phyloP scores from a whole-genome alignment of 2,888 invertebrate species.

The Cheilosia variabilis region DNA sequence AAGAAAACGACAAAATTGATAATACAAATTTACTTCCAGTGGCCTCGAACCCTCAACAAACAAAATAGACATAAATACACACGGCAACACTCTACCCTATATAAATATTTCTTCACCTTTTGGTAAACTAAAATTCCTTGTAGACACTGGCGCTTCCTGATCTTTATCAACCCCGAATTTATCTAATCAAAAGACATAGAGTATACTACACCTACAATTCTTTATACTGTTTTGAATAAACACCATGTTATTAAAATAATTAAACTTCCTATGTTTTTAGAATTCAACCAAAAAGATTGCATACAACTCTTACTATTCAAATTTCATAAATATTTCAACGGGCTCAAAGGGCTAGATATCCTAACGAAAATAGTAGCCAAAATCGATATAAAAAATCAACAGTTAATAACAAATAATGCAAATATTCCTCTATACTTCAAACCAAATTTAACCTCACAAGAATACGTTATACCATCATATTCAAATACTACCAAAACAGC shows the following conservation, averaged over 20 bases:
- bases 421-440: constrained; percentile 13
- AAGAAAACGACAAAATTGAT: no score
- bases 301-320: not conserved
- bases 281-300: constrained; percentile 8
- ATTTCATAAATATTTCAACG: constrained; percentile 15
- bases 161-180: constrained; percentile 34
- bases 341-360: not conserved
- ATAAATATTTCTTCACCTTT: no score
- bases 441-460: constrained; percentile 6
- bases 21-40: constrained; percentile 43
- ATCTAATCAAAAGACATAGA: constrained; percentile 1
- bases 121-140: no score
- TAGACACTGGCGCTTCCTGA: no score
- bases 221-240: not conserved
- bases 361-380: constrained; percentile 14
- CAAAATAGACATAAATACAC: no score
- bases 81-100: no score
- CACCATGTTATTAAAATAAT: not conserved
- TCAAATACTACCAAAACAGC: constrained; percentile 3
- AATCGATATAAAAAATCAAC: constrained; percentile 18
- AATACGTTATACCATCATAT: constrained; percentile 1
- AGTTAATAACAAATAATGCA: constrained; percentile 12
- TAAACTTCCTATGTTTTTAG: no score
- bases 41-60: no score
- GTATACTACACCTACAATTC: not conserved